Percentiles rank a stretch among this genome's conserved stretches.
phyloP scores from a whole-genome alignment of 2,888 invertebrate species.

The Troides aeacus region DNA sequence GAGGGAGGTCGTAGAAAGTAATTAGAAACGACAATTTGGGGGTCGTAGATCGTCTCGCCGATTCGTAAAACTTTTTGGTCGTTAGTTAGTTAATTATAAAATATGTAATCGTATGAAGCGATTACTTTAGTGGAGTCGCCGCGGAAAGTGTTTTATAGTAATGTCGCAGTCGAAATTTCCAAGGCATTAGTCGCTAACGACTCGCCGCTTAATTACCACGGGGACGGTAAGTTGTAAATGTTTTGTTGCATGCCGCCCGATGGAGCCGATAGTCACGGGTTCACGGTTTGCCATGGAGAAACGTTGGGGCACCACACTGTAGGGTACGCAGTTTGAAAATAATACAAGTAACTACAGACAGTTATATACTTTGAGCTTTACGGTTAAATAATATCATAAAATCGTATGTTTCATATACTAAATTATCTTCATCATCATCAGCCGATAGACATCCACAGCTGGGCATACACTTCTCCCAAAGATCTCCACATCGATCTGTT shows the following conservation, averaged over 20 bases:
- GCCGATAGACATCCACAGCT: too few species aligned
- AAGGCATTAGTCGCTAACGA: conserved; percentile 17
- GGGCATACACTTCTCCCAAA: too few species aligned
- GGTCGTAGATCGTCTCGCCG: conserved; percentile 14
- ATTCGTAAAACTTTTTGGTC: conserved; percentile 8
- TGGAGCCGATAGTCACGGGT: conserved; percentile 21
- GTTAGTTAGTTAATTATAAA: conserved; percentile 6
- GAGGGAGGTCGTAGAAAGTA: conserved; percentile 10
- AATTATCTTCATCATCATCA: too few species aligned
- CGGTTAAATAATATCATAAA: too few species aligned
- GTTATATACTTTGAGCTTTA: too few species aligned
- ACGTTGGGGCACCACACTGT: neutral
- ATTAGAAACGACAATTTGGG: conserved; percentile 20
- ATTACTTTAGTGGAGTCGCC: conserved; percentile 3
- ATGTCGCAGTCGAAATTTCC: conserved; percentile 22
- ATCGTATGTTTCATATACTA: too few species aligned
- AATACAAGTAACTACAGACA: too few species aligned
- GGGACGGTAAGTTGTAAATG: conserved; percentile 14
- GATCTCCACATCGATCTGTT: too few species aligned
- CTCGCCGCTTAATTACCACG: conserved; percentile 14
- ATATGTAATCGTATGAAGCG: conserved; percentile 13
- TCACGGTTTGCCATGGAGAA: neutral
- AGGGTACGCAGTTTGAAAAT: neutral
- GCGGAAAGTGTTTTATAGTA: conserved; percentile 17
- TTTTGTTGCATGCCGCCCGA: conserved; percentile 11